phyloP scores from a whole-genome alignment of 2,113 vertebrate genomes.

The Zosterops hypoxanthus region DNA sequence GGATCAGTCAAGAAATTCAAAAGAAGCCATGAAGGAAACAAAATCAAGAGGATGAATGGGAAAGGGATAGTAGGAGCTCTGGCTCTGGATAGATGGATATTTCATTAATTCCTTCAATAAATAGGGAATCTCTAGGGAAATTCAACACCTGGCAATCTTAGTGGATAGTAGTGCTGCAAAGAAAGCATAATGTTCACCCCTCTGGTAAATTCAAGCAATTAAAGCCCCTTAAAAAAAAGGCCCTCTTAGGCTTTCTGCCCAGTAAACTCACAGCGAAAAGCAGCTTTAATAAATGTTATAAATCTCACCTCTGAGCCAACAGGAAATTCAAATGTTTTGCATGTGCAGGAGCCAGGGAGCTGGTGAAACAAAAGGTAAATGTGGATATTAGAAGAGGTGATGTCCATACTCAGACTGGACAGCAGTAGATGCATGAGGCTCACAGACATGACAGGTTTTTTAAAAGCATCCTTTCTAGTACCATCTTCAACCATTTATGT shows the following conservation, averaged over 20 bases:
- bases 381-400: conserved; percentile 62
- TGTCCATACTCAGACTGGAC: neutral
- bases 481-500: neutral
- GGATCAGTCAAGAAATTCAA: neutral
- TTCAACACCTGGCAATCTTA: conserved; percentile 67
- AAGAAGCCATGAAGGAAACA: conserved; percentile 28
- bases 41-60: neutral
- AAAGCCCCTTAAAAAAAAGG: conserved; percentile 61
- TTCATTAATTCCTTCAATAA: conserved; percentile 46
- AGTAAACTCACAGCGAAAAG: conserved; percentile 78
- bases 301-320: conserved; percentile 82
- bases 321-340: conserved; percentile 81
- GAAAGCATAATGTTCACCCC: conserved; percentile 65
- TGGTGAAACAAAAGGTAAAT: conserved; percentile 75
- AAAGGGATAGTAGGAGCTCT: neutral
- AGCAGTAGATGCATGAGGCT: neutral
- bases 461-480: neutral
- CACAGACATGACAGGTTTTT: conserved; percentile 4
- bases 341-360: conserved; percentile 70
- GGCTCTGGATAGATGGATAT: conserved; percentile 31
- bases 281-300: conserved; percentile 81
- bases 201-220: conserved; percentile 77
- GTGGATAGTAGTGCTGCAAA: conserved; percentile 63
- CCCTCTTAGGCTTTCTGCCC: conserved; percentile 77
- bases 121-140: conserved; percentile 48